Base-by-base conservation (phyloP, 2,888 invertebrate species). In the Rapana venosa region DNA sequence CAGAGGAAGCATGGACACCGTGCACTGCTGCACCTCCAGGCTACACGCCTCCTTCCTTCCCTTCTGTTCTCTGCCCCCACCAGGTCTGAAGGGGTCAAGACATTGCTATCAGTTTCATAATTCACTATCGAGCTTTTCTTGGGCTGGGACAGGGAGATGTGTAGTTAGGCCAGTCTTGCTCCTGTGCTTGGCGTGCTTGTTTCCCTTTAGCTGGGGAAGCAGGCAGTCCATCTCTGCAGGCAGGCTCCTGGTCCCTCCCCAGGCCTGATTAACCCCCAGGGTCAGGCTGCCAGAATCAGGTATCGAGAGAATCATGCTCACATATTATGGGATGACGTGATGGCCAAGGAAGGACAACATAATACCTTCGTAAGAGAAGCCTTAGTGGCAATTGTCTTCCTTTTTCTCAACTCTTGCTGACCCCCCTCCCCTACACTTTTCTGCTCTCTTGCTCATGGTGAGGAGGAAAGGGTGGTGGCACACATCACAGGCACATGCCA, bases 21-120 rank as follows among this genome's bases (percentile, higher is more conserved):
- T 89, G 89, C 89, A 89, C 85, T 84, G 89, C 70, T 85, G 89
- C 85, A 89, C 35, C 85, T 47, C 35, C 35, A 79, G 77, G 32
- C 32, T 15, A 47, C 47, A 47, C 47, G 47, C 8, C 4, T 47
- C 4, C 15, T 11, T 32, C n/a, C n/a, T 47, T n/a, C 74, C 74
- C 13, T n/a, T 13, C 74, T n/a, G n/a, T n/a, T n/a, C 74, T 11
- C 79, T 32, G n/a, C 79, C 32, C 47, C 47, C 88, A 61, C 20
- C 26, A 47, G 61, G 47, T 56, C 47, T 70, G 85, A 47, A n/a
- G n/a, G 47, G 89, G 89, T 74, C 89, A 84, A 83, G 89, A 89
- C 89, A 84, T 85, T 89, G 74, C 66, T 89, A 89, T 89, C 85
- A 89, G 85, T 89, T 89, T 89, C 89, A 89, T 89, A 89, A 89